Evolutionary conservation across 2,797 vertebrate genomes (phyloP).

Genomic region (Otolemur crassicaudatus): DNA sequence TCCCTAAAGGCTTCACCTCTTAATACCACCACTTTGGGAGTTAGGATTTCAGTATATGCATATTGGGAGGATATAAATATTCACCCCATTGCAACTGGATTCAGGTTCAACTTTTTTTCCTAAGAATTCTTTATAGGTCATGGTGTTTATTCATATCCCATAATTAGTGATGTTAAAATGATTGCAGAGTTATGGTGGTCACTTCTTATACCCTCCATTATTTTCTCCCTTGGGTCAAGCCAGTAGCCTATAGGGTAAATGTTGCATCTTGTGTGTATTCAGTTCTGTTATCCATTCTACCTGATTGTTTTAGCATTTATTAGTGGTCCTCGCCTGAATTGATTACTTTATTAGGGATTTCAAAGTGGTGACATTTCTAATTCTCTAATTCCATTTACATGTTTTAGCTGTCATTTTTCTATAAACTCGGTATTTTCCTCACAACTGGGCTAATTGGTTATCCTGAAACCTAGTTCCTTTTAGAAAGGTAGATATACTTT

Average conservation of each 20-base stretch:
- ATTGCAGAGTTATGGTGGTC: background rate
- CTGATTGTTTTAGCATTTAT: background rate
- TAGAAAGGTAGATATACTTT: background rate
- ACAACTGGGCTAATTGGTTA: background rate
- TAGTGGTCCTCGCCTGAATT: background rate
- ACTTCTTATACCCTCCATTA: background rate
- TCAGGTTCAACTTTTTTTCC: background rate
- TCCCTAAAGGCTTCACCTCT: background rate
- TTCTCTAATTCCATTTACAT: background rate
- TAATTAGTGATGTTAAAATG: background rate
- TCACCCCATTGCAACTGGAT: background rate
- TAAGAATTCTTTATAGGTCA: background rate
- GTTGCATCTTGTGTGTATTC: background rate
- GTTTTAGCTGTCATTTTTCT: slow-evolving; percentile 9
- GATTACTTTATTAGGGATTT: slow-evolving; percentile 35
- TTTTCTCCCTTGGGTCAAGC: background rate
- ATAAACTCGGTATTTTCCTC: background rate
- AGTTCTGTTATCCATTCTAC: background rate
- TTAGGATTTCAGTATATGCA: background rate
- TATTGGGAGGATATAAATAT: background rate
- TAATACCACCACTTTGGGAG: background rate
- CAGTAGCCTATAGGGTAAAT: background rate
- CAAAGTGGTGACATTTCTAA: slow-evolving; percentile 38
- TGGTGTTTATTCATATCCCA: background rate
- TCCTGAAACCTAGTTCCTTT: slow-evolving; percentile 3